Evolutionary conservation across 2,113 vertebrate species (phyloP), one percentile per base, ranked within the genome.

Genomic region (Cervus canadensis): DNA sequence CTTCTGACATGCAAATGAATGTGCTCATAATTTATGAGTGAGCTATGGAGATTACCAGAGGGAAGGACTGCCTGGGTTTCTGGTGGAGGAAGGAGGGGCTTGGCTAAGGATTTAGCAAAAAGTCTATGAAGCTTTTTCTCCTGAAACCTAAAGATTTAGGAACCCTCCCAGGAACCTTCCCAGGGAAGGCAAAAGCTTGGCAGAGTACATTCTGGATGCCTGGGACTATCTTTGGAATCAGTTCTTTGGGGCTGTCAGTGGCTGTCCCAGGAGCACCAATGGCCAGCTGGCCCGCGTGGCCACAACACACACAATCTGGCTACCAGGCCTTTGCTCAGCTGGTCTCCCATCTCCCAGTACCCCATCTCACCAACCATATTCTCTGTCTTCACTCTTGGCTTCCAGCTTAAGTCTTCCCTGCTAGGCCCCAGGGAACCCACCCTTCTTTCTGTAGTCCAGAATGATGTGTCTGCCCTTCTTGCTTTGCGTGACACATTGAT

Each of bases 1-100:
- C 98, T 98, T 97, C 98, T 98, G 96, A 97, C 98, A 98, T 98
- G 98, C 98, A 98, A 98, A 98, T 98, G 98, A 97, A 78, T 40
- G 91, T 1, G 54, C 98, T 98, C 98, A 98, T 98, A 98, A 98
- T 99, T 98, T 98, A 98, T 98, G 97, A 98, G 97, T 19, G 96
- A 93, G 96, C 93, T 16, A 4, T 17, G 50, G 97, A 97, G 98
- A 97, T 93, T 89, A 94, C 86, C 30, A 50, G 92, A 91, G 97
- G 95, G 87, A 89, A 92, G 56, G 92, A 56, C 43, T 12, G 92
- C 82, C 91, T 76, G 67, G 87, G n/a, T 95, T 94, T 93, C 90
- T 59, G 74, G 81, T 5, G 74, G 59, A 43, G 45, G 30, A 9
- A 60, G 59, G 76, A 56, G 59, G 19, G 67, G 79, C 48, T n/a